These are phyloP conservation scores for Conistra vaccinii DNA, from an alignment of 2,888 invertebrate species.

Conservation along the genomic window DNA sequence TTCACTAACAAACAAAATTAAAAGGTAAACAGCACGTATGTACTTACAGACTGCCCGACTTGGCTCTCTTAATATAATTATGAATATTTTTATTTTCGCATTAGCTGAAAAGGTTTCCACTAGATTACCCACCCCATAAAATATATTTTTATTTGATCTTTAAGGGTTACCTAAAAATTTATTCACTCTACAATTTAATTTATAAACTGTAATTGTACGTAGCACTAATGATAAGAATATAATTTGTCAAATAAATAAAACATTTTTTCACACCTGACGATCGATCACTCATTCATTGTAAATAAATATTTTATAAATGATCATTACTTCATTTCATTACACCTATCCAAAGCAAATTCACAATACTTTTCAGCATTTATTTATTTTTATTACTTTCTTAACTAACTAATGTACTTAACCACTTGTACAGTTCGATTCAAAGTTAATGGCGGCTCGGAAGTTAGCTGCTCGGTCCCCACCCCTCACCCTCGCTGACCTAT, in stretches of 20 bases:
- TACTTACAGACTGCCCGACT: slow-evolving; percentile 47
- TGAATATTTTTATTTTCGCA: slow-evolving; percentile 65
- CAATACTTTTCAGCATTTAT: slow-evolving; percentile 8
- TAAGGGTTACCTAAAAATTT: background rate
- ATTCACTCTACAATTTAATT: background rate
- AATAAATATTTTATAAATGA: slow-evolving; percentile 6
- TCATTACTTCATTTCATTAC: too few species aligned
- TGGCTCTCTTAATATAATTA: slow-evolving; percentile 25
- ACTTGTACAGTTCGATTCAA: background rate
- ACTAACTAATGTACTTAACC: background rate
- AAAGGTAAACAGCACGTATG: slow-evolving; percentile 53
- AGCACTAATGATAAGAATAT: slow-evolving; percentile 30
- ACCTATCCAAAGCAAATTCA: slow-evolving; percentile 10
- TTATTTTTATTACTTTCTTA: slow-evolving; percentile 1
- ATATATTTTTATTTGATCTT: background rate
- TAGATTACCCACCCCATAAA: slow-evolving; percentile 2
- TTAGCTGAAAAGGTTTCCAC: slow-evolving; percentile 6
- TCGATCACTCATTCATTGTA: slow-evolving; percentile 6
- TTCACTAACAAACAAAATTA: slow-evolving; percentile 76
- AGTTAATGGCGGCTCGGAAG: too few species aligned
- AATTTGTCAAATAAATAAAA: slow-evolving; percentile 17
- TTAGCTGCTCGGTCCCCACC: too few species aligned
- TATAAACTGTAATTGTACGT: background rate
- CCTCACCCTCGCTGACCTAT: too few species aligned
- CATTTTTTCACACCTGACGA: background rate